These are phyloP conservation scores for Exephanes ischioxanthus DNA, from an alignment of 2,888 invertebrate species.

Conservation along the genomic window DNA sequence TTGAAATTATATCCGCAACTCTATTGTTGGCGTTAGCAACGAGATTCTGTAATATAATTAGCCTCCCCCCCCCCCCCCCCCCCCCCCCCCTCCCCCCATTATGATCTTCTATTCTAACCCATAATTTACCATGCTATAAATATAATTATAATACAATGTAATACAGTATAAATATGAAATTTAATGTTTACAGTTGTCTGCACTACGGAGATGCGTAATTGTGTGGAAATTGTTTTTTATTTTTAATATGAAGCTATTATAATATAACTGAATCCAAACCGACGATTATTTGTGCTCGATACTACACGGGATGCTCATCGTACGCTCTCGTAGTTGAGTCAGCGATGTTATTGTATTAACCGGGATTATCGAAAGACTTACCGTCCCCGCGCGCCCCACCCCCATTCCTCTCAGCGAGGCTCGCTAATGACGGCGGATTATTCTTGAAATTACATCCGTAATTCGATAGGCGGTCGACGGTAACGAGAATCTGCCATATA, in stretches of 20 bases:
- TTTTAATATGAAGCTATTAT: too few relatives aligned
- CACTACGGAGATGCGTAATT: background rate
- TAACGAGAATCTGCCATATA: constrained; percentile 14
- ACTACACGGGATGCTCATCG: too few relatives aligned
- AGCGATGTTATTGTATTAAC: too few relatives aligned
- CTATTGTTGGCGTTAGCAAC: constrained; percentile 47
- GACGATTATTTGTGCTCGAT: too few relatives aligned
- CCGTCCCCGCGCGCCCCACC: too few relatives aligned
- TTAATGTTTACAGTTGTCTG: background rate
- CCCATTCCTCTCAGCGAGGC: too few relatives aligned
- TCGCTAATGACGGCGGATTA: constrained; percentile 13
- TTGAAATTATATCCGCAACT: constrained; percentile 62
- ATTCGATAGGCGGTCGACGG: constrained; percentile 11
- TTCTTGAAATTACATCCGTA: constrained; percentile 59
- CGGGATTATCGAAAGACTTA: too few relatives aligned
- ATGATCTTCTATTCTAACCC: too few relatives aligned
- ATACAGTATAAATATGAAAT: background rate
- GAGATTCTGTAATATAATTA: constrained; percentile 15
- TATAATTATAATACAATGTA: too few relatives aligned
- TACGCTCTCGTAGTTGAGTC: too few relatives aligned
- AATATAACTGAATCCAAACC: too few relatives aligned
- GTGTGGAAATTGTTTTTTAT: background rate
- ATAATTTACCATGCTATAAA: too few relatives aligned
- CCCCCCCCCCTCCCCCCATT: background rate
- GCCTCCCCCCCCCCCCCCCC: background rate